Conservation (phyloP, 2,797 vertebrate species). For the Malacoraja senta region DNA sequence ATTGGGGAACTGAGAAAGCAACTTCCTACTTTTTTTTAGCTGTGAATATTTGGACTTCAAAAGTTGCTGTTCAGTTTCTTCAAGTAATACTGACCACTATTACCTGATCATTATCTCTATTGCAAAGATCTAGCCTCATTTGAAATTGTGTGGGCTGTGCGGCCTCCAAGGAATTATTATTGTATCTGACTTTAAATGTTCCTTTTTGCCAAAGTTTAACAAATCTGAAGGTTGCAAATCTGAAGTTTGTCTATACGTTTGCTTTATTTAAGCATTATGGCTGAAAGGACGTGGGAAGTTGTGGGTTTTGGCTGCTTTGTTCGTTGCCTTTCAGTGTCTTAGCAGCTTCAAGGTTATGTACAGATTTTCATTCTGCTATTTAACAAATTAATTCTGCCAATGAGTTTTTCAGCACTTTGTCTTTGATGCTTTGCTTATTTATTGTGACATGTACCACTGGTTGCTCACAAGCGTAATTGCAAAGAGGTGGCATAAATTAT, state of each 20-base stretch:
- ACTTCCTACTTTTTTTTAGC: too few species aligned
- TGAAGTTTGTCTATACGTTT: not conserved
- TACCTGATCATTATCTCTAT: too few species aligned
- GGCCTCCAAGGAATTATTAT: not conserved
- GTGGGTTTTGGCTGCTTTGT: conserved; percentile 43
- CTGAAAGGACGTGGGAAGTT: conserved; percentile 42
- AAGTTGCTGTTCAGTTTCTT: too few species aligned
- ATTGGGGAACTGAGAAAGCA: too few species aligned
- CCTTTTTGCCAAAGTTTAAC: not conserved
- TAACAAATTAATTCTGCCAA: conserved; percentile 35
- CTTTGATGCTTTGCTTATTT: conserved; percentile 20
- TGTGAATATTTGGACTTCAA: too few species aligned
- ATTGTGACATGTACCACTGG: conserved; percentile 46
- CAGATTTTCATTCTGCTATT: conserved; percentile 38
- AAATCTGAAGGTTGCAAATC: not conserved
- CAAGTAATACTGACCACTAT: too few species aligned
- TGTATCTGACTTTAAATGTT: not conserved
- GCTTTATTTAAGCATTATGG: conserved; percentile 41
- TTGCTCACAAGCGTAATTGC: conserved; percentile 39
- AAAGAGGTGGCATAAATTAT: not conserved
- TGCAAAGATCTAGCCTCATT: not conserved
- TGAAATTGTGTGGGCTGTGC: not conserved
- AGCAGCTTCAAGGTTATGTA: not conserved
- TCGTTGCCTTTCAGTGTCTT: not conserved
- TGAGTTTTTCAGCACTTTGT: not conserved